Percentiles rank a stretch among this genome's conserved stretches.
Conservation (phyloP, 2,113 vertebrate species). For the Jacana jacana region DNA sequence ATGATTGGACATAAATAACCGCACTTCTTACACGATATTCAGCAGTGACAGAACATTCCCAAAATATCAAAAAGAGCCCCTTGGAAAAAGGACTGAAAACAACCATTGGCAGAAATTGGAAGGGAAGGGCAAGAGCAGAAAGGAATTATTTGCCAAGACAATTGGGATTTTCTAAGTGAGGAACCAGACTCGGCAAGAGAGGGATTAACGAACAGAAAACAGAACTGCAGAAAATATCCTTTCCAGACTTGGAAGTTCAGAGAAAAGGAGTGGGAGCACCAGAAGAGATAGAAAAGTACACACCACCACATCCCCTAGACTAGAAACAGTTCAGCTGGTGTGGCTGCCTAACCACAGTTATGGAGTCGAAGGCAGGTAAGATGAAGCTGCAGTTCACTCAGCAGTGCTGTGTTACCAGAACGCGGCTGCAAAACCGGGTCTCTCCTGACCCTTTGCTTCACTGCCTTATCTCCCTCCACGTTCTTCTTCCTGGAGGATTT, state of each 20-base stretch:
- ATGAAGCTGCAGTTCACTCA: background rate
- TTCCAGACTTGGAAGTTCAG: background rate
- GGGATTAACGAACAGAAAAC: background rate
- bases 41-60: background rate
- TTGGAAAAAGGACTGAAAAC: background rate
- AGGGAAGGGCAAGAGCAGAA: background rate
- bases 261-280: background rate
- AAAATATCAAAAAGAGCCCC: background rate
- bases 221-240: background rate
- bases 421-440: background rate
- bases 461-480: background rate
- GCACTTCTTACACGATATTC: background rate
- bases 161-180: background rate
- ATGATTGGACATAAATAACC: background rate
- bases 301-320: background rate
- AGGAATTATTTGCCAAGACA: background rate
- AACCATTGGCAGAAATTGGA: background rate
- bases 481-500: background rate
- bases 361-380: background rate
- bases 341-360: background rate
- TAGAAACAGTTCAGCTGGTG: background rate
- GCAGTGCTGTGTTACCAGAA: background rate
- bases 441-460: background rate
- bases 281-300: background rate
- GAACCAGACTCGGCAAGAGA: background rate